Evolutionary conservation across 2,888 invertebrate species (phyloP).

Genomic region (Didymodactylos carnosus): DNA sequence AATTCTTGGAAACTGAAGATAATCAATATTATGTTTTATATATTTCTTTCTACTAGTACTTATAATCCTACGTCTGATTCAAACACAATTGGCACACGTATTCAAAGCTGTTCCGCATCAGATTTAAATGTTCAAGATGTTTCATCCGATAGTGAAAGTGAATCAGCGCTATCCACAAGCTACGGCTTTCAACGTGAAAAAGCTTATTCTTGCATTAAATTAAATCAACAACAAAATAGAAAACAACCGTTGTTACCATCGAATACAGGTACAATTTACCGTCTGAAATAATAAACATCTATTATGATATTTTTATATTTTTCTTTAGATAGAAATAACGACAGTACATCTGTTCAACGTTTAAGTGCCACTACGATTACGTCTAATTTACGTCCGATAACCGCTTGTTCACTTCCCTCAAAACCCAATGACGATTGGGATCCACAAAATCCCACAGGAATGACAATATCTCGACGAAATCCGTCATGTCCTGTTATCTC

Average conservation of each 20-base stretch:
- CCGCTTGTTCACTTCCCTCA: not conserved
- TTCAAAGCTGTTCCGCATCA: not conserved
- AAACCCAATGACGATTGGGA: not conserved
- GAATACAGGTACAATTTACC: not conserved
- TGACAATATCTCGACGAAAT: not conserved
- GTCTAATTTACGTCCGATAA: not conserved
- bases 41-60: too few species aligned
- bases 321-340: not conserved
- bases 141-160: not conserved
- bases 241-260: not conserved
- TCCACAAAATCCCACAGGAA: not conserved
- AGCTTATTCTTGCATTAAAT: too few species aligned
- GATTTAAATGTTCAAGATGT: slow-evolving; percentile 1
- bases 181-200: too few species aligned
- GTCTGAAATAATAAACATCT: too few species aligned
- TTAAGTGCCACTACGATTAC: too few species aligned
- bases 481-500: not conserved
- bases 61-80: too few species aligned
- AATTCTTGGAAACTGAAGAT: too few species aligned
- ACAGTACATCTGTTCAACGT: not conserved
- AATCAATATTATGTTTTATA: too few species aligned
- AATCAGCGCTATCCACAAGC: too few species aligned
- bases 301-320: too few species aligned
- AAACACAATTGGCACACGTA: not conserved
- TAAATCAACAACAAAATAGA: not conserved